These are phyloP conservation scores for Leptoclinus maculatus DNA, from an alignment of 2,797 vertebrate genomes.

Conservation along the genomic window DNA sequence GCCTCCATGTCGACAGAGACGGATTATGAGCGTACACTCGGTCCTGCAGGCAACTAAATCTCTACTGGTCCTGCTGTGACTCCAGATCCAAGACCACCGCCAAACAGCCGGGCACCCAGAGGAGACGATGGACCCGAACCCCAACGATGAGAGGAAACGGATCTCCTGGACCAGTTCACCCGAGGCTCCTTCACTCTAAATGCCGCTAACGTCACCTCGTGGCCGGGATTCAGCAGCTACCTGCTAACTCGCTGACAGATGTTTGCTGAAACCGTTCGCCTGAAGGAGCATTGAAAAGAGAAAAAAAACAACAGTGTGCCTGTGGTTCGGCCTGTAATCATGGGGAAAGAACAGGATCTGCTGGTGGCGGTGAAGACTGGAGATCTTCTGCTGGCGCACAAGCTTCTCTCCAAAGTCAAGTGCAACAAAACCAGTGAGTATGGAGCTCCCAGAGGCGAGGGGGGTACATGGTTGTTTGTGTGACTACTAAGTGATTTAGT, in stretches of 20 bases:
- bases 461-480: not conserved
- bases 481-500: slow-evolving; percentile 2
- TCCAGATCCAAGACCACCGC: not conserved
- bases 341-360: slow-evolving; percentile 87
- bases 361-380: slow-evolving; percentile 85
- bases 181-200: slow-evolving; percentile 12
- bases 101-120: not conserved
- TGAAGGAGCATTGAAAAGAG: slow-evolving; percentile 24
- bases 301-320: not conserved
- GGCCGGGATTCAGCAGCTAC: slow-evolving; percentile 33
- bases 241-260: slow-evolving; percentile 28
- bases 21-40: slow-evolving; percentile 7
- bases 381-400: slow-evolving; percentile 82
- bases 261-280: slow-evolving; percentile 20
- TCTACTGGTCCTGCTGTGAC: not conserved
- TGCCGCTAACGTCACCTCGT: slow-evolving; percentile 1
- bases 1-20: slow-evolving; percentile 8
- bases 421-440: slow-evolving; percentile 85
- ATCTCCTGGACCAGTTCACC: slow-evolving; percentile 11
- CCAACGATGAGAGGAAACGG: not conserved
- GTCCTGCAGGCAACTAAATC: slow-evolving; percentile 16
- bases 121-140: slow-evolving; percentile 49
- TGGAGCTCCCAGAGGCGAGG: not conserved
- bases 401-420: slow-evolving; percentile 85
- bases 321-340: slow-evolving; percentile 50